phyloP scores from a whole-genome alignment of 2,113 vertebrate species.

The Equus przewalskii region DNA sequence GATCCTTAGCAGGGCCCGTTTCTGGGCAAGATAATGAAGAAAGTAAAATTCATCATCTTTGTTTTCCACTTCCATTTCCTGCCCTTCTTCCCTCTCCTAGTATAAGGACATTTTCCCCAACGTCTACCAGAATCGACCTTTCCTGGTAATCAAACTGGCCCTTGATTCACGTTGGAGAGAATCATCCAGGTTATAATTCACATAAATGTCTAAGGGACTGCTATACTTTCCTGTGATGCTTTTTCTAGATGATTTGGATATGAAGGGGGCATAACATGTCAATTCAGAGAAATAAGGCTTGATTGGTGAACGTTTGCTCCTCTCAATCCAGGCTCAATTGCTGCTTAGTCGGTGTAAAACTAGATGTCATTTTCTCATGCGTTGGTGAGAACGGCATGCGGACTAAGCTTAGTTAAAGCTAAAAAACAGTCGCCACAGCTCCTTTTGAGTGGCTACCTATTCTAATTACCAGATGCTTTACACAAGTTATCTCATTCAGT shows the following conservation, averaged over 20 bases:
- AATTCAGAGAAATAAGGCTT: constrained; percentile 28
- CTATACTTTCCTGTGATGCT: not conserved
- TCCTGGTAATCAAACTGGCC: not conserved
- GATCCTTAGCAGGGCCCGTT: not conserved
- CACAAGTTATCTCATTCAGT: not conserved
- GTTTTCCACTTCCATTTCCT: not conserved
- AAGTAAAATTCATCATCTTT: not conserved
- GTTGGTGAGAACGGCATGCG: not conserved
- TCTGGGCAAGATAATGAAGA: not conserved
- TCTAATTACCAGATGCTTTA: not conserved
- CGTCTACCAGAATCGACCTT: not conserved
- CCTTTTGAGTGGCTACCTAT: not conserved
- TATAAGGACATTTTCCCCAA: not conserved
- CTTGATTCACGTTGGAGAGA: not conserved
- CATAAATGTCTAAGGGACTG: not conserved
- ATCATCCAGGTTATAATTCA: not conserved
- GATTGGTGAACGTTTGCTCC: constrained; percentile 15
- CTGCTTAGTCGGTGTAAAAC: constrained; percentile 9
- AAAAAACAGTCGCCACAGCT: not conserved
- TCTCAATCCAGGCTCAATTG: not conserved
- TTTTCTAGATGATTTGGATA: constrained; percentile 43
- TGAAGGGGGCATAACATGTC: not conserved
- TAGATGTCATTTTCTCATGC: not conserved
- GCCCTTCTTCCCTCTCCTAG: not conserved
- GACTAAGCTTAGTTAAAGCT: not conserved